These are phyloP conservation scores for Oceanodroma tethys DNA, from an alignment of 2,113 vertebrate genomes.

Conservation along the genomic window DNA sequence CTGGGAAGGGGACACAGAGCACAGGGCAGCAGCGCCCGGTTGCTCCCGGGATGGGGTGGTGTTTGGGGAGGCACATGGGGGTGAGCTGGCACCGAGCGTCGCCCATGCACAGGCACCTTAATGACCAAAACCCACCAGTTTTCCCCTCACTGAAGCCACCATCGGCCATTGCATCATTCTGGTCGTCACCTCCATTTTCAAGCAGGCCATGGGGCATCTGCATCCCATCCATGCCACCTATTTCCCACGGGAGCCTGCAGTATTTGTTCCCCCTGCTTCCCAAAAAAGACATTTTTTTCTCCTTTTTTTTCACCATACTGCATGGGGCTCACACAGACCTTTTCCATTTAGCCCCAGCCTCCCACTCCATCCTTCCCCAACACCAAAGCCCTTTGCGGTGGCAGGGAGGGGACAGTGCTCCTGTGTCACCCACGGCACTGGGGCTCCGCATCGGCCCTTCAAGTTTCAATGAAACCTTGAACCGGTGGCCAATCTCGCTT, in stretches of 20 bases:
- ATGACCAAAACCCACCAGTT: neutral
- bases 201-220: neutral
- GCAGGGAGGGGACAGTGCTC: neutral
- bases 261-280: neutral
- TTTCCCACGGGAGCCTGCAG: neutral
- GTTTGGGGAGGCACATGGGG: neutral
- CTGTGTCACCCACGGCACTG: fast-evolving
- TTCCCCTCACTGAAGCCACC: neutral
- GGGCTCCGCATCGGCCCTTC: neutral
- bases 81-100: fast-evolving
- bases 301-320: neutral
- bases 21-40: neutral
- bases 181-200: neutral
- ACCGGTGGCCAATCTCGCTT: neutral
- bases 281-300: neutral
- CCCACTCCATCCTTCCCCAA: neutral
- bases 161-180: fast-evolving
- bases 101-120: neutral
- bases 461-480: neutral
- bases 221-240: neutral
- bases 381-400: neutral
- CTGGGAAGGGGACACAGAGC: neutral
- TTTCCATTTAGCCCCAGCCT: neutral
- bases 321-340: neutral
- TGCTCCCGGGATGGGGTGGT: neutral